phyloP scores from a whole-genome alignment of 2,797 vertebrate species.

The Scomberomorus guttatus region DNA sequence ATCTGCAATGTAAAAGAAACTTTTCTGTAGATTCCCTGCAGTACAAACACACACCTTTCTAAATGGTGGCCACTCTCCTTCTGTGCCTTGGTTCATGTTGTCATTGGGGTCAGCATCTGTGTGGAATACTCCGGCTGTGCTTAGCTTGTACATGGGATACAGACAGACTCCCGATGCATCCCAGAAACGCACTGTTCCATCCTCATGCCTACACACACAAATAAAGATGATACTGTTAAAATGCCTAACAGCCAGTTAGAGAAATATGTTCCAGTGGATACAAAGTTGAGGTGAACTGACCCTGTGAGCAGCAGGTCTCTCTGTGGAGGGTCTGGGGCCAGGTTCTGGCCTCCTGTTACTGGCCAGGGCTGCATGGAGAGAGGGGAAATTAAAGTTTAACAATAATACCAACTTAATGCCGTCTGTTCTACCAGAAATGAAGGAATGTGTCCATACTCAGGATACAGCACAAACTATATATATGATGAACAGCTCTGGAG shows the following conservation, averaged over 20 bases:
- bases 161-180: constrained; percentile 97
- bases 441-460: constrained; percentile 32
- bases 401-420: constrained; percentile 34
- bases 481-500: constrained; percentile 17
- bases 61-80: constrained; percentile 97
- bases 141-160: constrained; percentile 94
- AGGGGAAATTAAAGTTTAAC: constrained; percentile 42
- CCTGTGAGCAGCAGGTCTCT: constrained; percentile 97
- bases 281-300: constrained; percentile 80
- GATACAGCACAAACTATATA: constrained; percentile 10
- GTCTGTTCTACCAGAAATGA: constrained; percentile 25
- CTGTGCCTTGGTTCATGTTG: constrained; percentile 90
- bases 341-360: constrained; percentile 92
- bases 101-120: constrained; percentile 94
- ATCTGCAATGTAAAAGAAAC: not conserved
- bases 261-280: not conserved
- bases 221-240: not conserved
- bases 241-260: not conserved
- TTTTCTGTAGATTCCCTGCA: not conserved
- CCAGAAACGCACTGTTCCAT: constrained; percentile 97
- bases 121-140: constrained; percentile 93
- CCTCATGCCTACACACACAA: constrained; percentile 89
- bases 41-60: constrained; percentile 88
- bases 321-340: constrained; percentile 92
- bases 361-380: constrained; percentile 90